Base-by-base conservation (phyloP, 2,797 vertebrate species). In the Epinephelus awoara region DNA sequence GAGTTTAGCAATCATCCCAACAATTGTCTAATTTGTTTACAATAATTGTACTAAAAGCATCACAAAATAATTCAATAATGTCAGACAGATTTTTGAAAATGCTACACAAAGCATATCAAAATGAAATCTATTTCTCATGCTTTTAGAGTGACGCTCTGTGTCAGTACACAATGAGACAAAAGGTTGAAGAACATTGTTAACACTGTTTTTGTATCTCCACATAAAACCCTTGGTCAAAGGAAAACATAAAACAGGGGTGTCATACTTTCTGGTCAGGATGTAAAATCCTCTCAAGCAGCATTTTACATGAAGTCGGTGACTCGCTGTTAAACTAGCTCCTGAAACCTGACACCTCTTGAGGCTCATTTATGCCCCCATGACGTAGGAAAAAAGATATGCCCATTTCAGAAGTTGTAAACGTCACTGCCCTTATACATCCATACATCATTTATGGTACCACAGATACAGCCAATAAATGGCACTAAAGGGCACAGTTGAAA, bases 1-100 rank as follows among this genome's bases (percentile, higher is more conserved):
- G 40, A 47, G 25, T 13, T 67, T n/a, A 27, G 19, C 70, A 65
- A 42, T 38, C 49, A 55, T 40, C 17, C 27, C 11, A 51, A 47
- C 10, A 69, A 44, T 6, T 1, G 7, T 18, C n/a, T 40, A 14
- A 40, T 69, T 46, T 56, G 13, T 72, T 64, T 52, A 42, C 49
- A 69, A 29, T 29, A 21, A 59, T 51, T 25, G 25, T 27, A 29
- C 34, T 59, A 29, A 51, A 79, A 72, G 18, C 46, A 56, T 42
- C 15, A 19, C 6, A 12, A 50, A 69, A 64, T n/a, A 49, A 34
- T 51, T 47, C 18, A 7, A 34, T 49, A 51, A 27, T 17, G 29
- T 54, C 9, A 34, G 12, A 38, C 12, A 17, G 6, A 34, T 46
- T 21, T 58, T 5, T 54, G 15, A 44, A 59, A 25, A 73, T 11